Conservation (phyloP, 2,797 vertebrate genomes). For the Sebastes diploproa region DNA sequence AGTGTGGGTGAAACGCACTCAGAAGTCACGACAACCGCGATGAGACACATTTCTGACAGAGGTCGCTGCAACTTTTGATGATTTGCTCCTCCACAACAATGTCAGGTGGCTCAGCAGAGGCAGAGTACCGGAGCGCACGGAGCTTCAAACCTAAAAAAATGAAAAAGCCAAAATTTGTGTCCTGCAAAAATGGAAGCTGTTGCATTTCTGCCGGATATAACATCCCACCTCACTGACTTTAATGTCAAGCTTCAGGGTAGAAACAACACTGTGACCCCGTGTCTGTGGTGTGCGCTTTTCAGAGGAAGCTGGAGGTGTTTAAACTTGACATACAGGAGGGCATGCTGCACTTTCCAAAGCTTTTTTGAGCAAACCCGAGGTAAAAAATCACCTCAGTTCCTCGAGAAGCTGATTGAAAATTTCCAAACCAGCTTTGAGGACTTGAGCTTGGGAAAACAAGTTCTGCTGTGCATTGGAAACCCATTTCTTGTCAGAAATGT, state of each 20-base stretch:
- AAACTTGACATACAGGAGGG: background rate
- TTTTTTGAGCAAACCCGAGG: background rate
- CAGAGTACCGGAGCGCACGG: background rate
- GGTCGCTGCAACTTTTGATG: background rate
- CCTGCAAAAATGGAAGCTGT: background rate
- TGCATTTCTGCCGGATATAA: background rate
- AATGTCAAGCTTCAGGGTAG: slow-evolving; percentile 6
- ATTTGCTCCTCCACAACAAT: background rate
- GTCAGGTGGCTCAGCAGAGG: background rate
- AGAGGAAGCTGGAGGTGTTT: background rate
- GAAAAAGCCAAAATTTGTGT: background rate
- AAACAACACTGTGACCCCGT: background rate
- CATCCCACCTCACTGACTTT: background rate
- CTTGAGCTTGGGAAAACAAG: background rate
- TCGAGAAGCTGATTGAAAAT: slow-evolving; percentile 3
- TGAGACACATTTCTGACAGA: background rate
- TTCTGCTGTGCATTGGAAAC: background rate
- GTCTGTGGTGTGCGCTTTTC: background rate
- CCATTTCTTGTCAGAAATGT: slow-evolving; percentile 1
- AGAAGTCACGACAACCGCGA: background rate
- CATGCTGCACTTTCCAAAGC: background rate
- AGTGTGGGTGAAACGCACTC: background rate
- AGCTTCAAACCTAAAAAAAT: background rate
- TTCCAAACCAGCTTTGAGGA: background rate
- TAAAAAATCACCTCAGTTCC: background rate